Base-by-base conservation (phyloP, 1,140 invertebrate genomes). In the Sycophila sp. region DNA sequence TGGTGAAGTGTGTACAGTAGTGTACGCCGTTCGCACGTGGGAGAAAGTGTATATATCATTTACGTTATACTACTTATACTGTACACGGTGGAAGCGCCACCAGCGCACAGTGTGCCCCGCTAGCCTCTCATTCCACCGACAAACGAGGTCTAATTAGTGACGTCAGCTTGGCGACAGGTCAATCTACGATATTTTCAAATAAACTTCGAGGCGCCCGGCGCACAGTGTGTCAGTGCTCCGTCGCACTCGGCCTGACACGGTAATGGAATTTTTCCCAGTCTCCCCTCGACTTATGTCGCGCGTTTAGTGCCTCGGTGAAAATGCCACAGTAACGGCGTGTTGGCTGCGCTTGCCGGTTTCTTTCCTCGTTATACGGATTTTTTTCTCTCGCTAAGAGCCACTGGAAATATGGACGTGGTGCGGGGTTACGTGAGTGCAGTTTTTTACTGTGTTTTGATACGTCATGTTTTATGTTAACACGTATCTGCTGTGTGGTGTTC, bases 141-240 rank as follows among this genome's bases (percentile, higher is more conserved):
- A 62, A 82, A 84, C 73, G 78, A 84, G 79, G 72, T 83, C 79
- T 85, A 85, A 86, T 86, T 82, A 85, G 80, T 85, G 83, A 86
- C 83, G 82, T 86, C 85, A 86, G 70, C 72, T 66, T 80, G 83
- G 82, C 81, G 80, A 77, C 80, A 78, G 81, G 83, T 85, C 83
- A 84, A 85, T 83, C 78, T 73, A 81, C 75, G 71, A 53, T 82
- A 84, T 84, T 84, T 81, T 78, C 78, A 84, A 81, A 83, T 77
- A 80, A 81, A 76, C 75, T 73, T 63, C 71, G 71, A 74, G 76
- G 42, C 58, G 53, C 42, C 36, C 71, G 69, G 63, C 51, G 19
- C 8, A 8, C 19, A 47, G 42, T 17, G 42, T 22, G 7, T 17
- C 42, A 10, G 19, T n/a, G 8, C 42, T 22, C 42, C 17, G 13